Conservation (phyloP, 1,140 invertebrate genomes). For the Rhagoletis zephyria region DNA sequence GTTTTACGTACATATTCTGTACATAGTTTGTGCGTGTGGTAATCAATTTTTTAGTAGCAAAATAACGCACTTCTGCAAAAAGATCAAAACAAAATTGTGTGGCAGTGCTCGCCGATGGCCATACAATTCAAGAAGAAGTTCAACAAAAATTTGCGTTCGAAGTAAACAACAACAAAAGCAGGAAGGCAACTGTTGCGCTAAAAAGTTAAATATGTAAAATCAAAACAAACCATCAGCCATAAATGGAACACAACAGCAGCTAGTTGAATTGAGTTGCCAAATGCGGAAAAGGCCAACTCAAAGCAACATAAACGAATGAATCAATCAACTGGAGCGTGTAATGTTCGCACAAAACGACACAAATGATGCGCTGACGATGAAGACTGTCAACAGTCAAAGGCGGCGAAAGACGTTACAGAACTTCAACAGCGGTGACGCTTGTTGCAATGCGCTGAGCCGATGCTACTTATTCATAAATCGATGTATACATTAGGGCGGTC, state of each 20-base stretch:
- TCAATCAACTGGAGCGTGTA: not conserved
- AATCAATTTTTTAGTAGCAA: not conserved
- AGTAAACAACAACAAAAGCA: not conserved
- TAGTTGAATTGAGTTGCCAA: not conserved
- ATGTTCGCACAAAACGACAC: not conserved
- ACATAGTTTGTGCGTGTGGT: no score
- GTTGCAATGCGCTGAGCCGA: not conserved
- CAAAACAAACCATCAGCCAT: not conserved
- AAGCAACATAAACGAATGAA: not conserved
- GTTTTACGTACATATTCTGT: no score
- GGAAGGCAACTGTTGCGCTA: no score
- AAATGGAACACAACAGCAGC: not conserved
- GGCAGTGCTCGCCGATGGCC: not conserved
- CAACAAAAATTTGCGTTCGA: not conserved
- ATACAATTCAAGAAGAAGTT: not conserved
- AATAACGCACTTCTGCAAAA: no score
- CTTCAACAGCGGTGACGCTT: not conserved
- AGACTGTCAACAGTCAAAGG: slow-evolving; percentile 32
- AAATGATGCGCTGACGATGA: not conserved
- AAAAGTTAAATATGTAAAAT: no score
- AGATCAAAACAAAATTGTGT: no score
- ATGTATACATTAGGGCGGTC: no score
- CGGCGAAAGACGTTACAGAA: slow-evolving; percentile 1
- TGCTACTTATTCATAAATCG: no score
- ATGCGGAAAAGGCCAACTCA: not conserved